Evolutionary conservation across 2,797 vertebrate species (phyloP).

Genomic region (Odontamblyopus lacepedii): DNA sequence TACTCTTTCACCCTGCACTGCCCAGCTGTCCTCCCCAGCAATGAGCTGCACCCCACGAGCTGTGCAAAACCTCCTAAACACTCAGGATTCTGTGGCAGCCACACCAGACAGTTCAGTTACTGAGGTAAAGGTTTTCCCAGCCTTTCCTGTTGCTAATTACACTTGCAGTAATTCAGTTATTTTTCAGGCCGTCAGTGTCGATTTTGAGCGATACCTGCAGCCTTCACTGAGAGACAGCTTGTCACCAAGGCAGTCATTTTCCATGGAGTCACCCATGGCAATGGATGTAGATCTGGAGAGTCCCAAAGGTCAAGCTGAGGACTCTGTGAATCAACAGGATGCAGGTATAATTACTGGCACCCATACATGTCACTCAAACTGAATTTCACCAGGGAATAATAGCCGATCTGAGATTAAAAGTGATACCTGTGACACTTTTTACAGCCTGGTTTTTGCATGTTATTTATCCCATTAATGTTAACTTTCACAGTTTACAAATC

Average conservation of each 20-base stretch:
- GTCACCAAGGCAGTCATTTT: conserved; percentile 39
- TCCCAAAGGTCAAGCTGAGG: conserved; percentile 47
- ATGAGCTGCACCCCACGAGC: conserved; percentile 24
- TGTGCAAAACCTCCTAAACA: conserved; percentile 9
- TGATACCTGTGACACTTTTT: no score
- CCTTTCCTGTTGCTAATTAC: not conserved
- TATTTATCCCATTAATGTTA: not conserved
- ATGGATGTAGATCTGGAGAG: conserved; percentile 75
- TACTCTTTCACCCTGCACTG: conserved; percentile 42
- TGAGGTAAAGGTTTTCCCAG: conserved; percentile 58
- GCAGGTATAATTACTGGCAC: conserved; percentile 36
- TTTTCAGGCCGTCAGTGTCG: conserved; percentile 65
- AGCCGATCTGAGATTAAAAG: not conserved
- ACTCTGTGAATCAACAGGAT: conserved; percentile 35
- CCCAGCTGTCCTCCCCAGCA: conserved; percentile 9
- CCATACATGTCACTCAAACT: conserved; percentile 17
- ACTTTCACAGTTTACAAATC: conserved; percentile 53
- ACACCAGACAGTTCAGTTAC: conserved; percentile 43
- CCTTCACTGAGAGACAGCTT: conserved; percentile 60
- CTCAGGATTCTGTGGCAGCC: conserved; percentile 33
- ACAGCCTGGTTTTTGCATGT: conserved; percentile 2
- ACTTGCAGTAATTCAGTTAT: not conserved
- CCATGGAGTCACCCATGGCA: conserved; percentile 56
- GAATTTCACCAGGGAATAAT: not conserved
- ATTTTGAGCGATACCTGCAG: conserved; percentile 79